Base-by-base conservation (phyloP, 2,888 invertebrate genomes). In the Serripes groenlandicus region DNA sequence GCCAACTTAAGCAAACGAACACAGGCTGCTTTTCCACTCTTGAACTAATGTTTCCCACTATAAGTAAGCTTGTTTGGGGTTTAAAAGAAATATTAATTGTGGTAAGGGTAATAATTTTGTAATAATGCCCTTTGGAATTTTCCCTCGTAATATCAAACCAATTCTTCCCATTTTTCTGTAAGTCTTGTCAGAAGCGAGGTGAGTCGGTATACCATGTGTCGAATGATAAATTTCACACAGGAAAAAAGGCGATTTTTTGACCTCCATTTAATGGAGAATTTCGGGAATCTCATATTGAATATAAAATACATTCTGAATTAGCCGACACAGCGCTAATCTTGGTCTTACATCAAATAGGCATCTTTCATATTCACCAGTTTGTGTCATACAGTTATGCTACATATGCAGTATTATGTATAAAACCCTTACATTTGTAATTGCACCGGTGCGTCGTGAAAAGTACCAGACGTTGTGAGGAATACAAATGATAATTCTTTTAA, bases 231-330 rank as follows among this genome's bases (percentile, higher is more conserved):
- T 72, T 83, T 83, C 83, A 83, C 83, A 83, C 83, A 83, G 83
- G 83, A 83, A 83, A 79, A 79, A 69, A 69, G 56, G 37, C 32
- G 26, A 56, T 56, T 52, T 42, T 54, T 77, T 54, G 68, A 69
- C 62, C 77, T 78, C 77, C 79, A 76, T 79, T 80, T 74, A 74
- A 54, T 56, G 73, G 58, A 77, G 32, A 64, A 83, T 80, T 64
- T 30, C 11, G 35, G 69, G 83, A 76, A 83, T 83, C 66, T 64
- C 35, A 42, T 76, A 62, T 73, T 70, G 71, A 74, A 76, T 80
- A 83, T 83, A 76, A 80, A 83, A 76, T 69, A 68, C 79, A 83
- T 83, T 80, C 75, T 42, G 32, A 62, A 62, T 73, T 42, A 73
- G 73, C 42, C 66, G 66, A 66, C 66, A 42, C 23, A 42, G 66